Evolutionary conservation across 2,113 vertebrate genomes (phyloP), one percentile per base, ranked within the genome.

Genomic region (Motacilla alba): DNA sequence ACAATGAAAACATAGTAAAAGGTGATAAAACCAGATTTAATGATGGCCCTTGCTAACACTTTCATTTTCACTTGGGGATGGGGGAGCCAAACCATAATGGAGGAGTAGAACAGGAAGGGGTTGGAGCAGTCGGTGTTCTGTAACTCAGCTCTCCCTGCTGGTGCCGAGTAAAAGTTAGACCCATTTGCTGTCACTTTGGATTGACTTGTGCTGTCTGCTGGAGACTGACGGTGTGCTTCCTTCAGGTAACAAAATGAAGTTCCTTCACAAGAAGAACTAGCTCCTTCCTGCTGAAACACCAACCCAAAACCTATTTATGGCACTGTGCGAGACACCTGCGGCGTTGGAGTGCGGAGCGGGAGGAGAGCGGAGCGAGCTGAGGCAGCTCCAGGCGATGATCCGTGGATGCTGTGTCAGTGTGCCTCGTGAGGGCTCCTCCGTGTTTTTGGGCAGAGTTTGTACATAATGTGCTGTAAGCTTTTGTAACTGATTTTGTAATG

Each of bases 181-280:
- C 22, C 9, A 1, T 56, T 43, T n/a, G 27, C 46, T 11, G 28
- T 13, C 26, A 3, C 17, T 62, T 60, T 5, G 37, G 39, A 10
- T 23, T 63, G 35, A 55, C 39, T 87, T 58, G 35, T 14, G 8
- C 16, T 37, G 0, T 7, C 2, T 55, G 47, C 22, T 35, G 8
- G 8, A 86, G 52, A 37, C 77, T 95, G 72, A 87, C 14, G 6
- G 17, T 89, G 73, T 92, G 58, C 83, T 84, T 88, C 81, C 70
- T 93, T 39, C 94, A 99, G 99, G 99, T 95, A 99, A 98, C 97
- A 99, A 99, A 98, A 99, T 99, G 99, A 99, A 99, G 98, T 99
- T 99, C 96, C 99, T 99, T 82, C 99, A 99, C 97, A 99, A 99
- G 98, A 99, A 99, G 98, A 99, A 98, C 98, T 99, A 97, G 98